Percentiles rank a stretch among this genome's conserved stretches.
Evolutionary conservation across 2,797 vertebrate genomes (phyloP).

Genomic region (Tokudaia muenninki): DNA sequence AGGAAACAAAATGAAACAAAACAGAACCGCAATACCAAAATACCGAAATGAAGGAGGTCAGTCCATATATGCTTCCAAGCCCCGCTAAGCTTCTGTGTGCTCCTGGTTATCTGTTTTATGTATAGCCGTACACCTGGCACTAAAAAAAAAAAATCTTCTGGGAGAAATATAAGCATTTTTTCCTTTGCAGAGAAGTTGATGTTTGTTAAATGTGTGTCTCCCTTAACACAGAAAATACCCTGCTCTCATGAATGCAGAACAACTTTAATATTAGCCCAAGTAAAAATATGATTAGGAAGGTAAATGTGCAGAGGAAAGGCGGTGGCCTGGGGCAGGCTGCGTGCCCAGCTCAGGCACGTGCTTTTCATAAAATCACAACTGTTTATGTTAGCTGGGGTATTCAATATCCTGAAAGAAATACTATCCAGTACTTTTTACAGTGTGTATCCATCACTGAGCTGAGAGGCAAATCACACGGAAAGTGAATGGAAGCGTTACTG

Average conservation of each 20-base stretch:
- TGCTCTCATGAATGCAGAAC: conserved; percentile 30
- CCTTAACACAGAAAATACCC: conserved; percentile 39
- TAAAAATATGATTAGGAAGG: conserved; percentile 68
- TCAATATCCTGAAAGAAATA: conserved; percentile 61
- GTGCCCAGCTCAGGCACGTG: conserved; percentile 23
- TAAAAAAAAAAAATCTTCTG: conserved; percentile 48
- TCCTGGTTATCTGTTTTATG: background rate
- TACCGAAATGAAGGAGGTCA: background rate
- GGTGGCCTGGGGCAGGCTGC: background rate
- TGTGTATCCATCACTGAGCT: conserved; percentile 37
- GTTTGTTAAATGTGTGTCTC: conserved; percentile 17
- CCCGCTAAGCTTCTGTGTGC: background rate
- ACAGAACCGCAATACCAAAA: background rate
- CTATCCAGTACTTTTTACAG: conserved; percentile 48
- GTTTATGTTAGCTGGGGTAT: conserved; percentile 35
- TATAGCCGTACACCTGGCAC: conserved; percentile 20
- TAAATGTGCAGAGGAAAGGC: conserved; percentile 31
- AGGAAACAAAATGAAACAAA: background rate
- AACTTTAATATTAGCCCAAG: conserved; percentile 54
- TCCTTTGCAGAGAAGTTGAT: conserved; percentile 57
- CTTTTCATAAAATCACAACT: conserved; percentile 60
- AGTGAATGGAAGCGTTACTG: conserved; percentile 29
- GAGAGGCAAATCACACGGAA: conserved; percentile 11
- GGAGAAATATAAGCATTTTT: conserved; percentile 11
- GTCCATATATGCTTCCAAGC: background rate